phyloP scores from a whole-genome alignment of 1,140 invertebrate species.

The Drosophila pruinosa region DNA sequence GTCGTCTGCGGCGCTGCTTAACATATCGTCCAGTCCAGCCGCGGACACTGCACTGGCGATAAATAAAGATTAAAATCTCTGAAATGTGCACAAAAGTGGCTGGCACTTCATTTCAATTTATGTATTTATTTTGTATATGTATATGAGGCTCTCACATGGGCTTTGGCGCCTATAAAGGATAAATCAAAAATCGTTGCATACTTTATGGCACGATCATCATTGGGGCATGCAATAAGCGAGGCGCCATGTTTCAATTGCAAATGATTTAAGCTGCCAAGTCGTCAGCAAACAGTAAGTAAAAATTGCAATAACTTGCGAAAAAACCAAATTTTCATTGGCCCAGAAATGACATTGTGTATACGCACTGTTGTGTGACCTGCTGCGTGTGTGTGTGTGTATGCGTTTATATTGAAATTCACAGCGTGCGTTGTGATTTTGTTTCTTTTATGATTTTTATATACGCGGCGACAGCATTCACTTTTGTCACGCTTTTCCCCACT shows the following conservation, averaged over 20 bases:
- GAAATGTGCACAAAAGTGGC: conserved; percentile 73
- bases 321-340: conserved; percentile 46
- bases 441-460: conserved; percentile 14
- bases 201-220: conserved; percentile 49
- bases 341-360: conserved; percentile 67
- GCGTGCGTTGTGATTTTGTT: conserved; percentile 60
- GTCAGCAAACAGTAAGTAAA: conserved; percentile 17
- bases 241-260: conserved; percentile 67
- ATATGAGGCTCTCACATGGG: conserved; percentile 7
- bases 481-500: conserved; percentile 12
- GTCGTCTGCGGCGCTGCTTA: conserved; percentile 49
- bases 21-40: conserved; percentile 37
- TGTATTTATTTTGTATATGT: conserved; percentile 35
- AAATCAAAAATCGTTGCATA: conserved; percentile 74
- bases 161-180: conserved; percentile 27
- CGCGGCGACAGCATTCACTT: conserved; percentile 7
- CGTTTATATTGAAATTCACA: conserved; percentile 67
- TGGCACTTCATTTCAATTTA: conserved; percentile 79
- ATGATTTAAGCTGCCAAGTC: conserved; percentile 40
- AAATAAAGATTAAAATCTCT: conserved; percentile 80
- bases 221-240: conserved; percentile 52
- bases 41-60: conserved; percentile 53
- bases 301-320: conserved; percentile 1
- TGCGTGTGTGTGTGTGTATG: not conserved
- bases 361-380: conserved; percentile 49